Evolutionary conservation across 37 sponge, comb jelly and placozoan genomes (phyloP).

Genomic region (Halichondria panicea): DNA sequence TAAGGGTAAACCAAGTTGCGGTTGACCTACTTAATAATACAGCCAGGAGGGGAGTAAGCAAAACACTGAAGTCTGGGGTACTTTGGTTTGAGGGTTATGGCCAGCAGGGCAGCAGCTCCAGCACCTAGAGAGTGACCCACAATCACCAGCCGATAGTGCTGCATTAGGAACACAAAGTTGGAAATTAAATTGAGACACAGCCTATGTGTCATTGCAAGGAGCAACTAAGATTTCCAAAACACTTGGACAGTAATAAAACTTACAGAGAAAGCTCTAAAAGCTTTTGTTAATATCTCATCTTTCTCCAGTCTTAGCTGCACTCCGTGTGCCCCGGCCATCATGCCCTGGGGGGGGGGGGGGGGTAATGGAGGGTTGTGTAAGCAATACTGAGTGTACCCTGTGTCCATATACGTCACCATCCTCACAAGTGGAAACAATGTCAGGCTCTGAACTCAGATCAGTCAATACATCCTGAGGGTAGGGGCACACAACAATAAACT

Average conservation of each 20-base stretch:
- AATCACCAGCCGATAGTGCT: conserved; percentile 61
- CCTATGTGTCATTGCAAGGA: background rate
- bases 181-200: background rate
- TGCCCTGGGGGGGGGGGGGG: conserved; percentile 41
- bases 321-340: conserved; percentile 50
- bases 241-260: background rate
- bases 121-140: conserved; percentile 75
- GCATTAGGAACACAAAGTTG: background rate
- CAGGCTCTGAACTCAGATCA: conserved; percentile 58
- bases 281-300: conserved; percentile 37
- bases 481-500: too few relatives aligned
- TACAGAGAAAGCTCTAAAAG: conserved; percentile 48
- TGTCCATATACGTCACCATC: conserved; percentile 59
- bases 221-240: background rate
- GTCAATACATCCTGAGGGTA: conserved; percentile 65
- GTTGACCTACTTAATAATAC: conserved; percentile 16
- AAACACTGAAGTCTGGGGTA: conserved; percentile 65
- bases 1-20: background rate
- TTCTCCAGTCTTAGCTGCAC: conserved; percentile 60
- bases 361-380: background rate
- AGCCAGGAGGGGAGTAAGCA: conserved; percentile 72
- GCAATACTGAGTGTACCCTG: conserved; percentile 22
- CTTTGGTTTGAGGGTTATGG: conserved; percentile 48
- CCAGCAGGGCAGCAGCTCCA: conserved; percentile 53
- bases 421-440: conserved; percentile 17